phyloP scores from a whole-genome alignment of 2,888 invertebrate genomes.

The Merodon equestris region DNA sequence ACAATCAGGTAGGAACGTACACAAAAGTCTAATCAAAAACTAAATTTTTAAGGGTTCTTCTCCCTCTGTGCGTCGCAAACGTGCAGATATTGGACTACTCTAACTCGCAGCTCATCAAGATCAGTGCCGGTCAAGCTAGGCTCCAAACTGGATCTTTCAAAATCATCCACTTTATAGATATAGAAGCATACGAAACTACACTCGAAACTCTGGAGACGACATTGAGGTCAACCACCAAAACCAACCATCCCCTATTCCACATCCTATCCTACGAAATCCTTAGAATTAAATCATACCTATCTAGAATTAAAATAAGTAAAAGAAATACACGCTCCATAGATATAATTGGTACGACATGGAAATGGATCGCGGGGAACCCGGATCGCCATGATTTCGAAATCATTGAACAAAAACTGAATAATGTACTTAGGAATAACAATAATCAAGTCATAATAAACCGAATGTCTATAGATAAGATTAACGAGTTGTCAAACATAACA shows the following conservation, averaged over 20 bases:
- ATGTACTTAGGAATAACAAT: background rate
- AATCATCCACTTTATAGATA: background rate
- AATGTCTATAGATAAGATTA: constrained; percentile 2
- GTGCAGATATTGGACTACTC: background rate
- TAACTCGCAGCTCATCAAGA: background rate
- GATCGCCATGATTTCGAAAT: background rate
- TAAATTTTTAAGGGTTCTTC: background rate
- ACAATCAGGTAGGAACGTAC: constrained; percentile 1
- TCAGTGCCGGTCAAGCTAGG: background rate
- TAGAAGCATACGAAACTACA: background rate
- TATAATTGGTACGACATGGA: constrained; percentile 30
- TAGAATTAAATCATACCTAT: background rate
- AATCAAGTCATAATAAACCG: background rate
- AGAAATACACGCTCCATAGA: constrained; percentile 7
- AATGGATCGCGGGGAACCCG: constrained; percentile 14
- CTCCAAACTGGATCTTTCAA: constrained; percentile 4
- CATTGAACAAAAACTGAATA: background rate
- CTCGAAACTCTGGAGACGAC: background rate
- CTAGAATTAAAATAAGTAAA: background rate
- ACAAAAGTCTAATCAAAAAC: constrained; percentile 13
- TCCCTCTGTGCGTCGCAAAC: background rate
- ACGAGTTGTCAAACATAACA: background rate
- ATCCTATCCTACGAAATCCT: background rate
- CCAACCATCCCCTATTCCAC: background rate
- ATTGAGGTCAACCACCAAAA: background rate